Conservation (phyloP, 2,113 vertebrate genomes). For the Baryphthengus martii region DNA sequence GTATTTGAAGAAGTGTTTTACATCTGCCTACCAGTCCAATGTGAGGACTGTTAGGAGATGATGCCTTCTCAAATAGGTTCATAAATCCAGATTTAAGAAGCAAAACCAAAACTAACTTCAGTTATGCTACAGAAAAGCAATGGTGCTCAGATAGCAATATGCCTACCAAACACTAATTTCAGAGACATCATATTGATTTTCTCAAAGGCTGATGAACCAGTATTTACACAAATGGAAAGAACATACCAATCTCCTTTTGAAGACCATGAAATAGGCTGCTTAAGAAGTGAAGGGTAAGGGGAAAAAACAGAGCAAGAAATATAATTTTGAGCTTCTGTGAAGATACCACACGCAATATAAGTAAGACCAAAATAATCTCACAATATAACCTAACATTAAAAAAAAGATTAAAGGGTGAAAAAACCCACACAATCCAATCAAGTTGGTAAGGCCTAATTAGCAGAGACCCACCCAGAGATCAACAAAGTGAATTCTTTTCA, state of each 20-base stretch:
- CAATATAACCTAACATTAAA: conserved; percentile 1
- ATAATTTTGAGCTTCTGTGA: conserved; percentile 7
- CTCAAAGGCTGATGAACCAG: conserved; percentile 7
- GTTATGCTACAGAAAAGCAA: neutral
- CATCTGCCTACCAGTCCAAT: neutral
- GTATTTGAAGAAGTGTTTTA: neutral
- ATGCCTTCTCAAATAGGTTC: neutral
- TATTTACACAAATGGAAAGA: conserved; percentile 33
- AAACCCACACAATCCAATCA: neutral
- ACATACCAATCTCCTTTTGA: conserved; percentile 26
- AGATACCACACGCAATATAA: neutral
- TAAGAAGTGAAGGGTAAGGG: neutral
- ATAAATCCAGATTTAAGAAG: neutral
- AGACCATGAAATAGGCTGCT: neutral
- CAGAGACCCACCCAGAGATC: conserved; percentile 27
- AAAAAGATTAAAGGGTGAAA: conserved; percentile 16
- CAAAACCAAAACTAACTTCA: neutral
- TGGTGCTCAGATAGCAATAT: conserved; percentile 3
- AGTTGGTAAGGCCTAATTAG: conserved; percentile 43
- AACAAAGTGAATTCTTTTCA: conserved; percentile 46
- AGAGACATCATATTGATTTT: conserved; percentile 23
- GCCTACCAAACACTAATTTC: neutral
- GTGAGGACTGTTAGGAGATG: neutral
- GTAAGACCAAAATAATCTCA: neutral
- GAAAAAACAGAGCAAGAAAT: conserved; percentile 23